Evolutionary conservation across 2,797 vertebrate genomes (phyloP), one percentile per base, ranked within the genome.

Genomic region (Aplochiton taeniatus): DNA sequence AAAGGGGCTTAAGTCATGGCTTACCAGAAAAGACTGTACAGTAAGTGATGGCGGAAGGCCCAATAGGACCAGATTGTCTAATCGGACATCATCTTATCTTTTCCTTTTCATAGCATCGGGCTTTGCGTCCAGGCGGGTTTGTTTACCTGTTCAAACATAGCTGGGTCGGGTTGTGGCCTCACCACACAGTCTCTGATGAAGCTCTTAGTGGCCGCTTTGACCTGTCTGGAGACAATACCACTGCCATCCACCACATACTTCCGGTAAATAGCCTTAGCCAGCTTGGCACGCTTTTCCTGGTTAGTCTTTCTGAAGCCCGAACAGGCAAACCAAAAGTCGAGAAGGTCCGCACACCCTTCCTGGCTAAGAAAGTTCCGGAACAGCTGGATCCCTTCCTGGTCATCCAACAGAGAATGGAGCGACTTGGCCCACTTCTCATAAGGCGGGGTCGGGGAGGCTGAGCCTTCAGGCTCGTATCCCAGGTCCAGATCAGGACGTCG

Each of bases 291-390:
- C 81, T 96, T 97, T 72, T 97, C 95, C 58, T 82, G 74, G 63
- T 81, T 76, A 46, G 88, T 91, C 81, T 98, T 96, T 77, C 95
- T 89, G 89, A 98, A 99, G 62, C 97, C 97, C 0, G 94, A 96
- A 87, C 97, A 99, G 49, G 97, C 97, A 12, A 99, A 98, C 97
- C 97, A 99, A 87, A 98, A 99, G 88, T 99, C 96, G 68, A 98
- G 90, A 68, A 98, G 88, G 86, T 98, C 95, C 0, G 92, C 94
- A 17, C 95, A 96, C 73, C 93, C 93, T 89, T 96, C 95, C 85
- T 96, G 95, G 75, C 89, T 92, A 80, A 98, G 92, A 88, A 98
- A 98, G 79, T 92, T 93, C 81, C 92, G 88, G 87, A 98, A 98
- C 75, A 98, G 92, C 79, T 94, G 92, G 79, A 95, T 98, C 64